phyloP scores from a whole-genome alignment of 1,140 invertebrate species.

The Drosophila murphyi region DNA sequence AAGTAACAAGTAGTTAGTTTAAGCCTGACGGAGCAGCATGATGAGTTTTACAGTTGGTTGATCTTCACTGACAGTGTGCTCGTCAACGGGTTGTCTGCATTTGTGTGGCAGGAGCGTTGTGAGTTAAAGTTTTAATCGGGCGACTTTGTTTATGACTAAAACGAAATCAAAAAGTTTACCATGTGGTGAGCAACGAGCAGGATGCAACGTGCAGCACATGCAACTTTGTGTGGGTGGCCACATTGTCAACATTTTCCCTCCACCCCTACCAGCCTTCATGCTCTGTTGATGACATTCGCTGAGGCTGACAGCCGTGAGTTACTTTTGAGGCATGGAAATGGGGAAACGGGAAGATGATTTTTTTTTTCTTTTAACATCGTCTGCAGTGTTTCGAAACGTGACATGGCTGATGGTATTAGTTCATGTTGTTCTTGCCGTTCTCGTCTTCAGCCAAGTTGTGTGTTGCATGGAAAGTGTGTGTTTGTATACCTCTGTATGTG shows the following conservation, averaged over 20 bases:
- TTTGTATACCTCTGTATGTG: neutral
- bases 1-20: constrained; percentile 33
- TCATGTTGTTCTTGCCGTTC: constrained; percentile 11
- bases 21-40: constrained; percentile 32
- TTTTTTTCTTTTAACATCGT: constrained; percentile 26
- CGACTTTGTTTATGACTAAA: constrained; percentile 53
- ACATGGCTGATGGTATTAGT: constrained; percentile 29
- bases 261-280: neutral
- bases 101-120: constrained; percentile 8
- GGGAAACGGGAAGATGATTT: constrained; percentile 4
- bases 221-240: constrained; percentile 43
- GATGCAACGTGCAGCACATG: constrained; percentile 51
- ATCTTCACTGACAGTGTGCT: constrained; percentile 29
- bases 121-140: constrained; percentile 55
- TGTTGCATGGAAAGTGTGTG: neutral
- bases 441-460: constrained; percentile 13
- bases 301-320: constrained; percentile 27
- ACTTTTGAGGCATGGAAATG: constrained; percentile 21
- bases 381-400: constrained; percentile 45
- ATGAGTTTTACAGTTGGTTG: constrained; percentile 51
- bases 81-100: constrained; percentile 29
- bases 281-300: constrained; percentile 39
- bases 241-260: neutral
- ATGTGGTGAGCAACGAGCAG: constrained; percentile 39
- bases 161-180: constrained; percentile 58